Conservation (phyloP, 2,888 invertebrate species). For the Prosapia bicincta region DNA sequence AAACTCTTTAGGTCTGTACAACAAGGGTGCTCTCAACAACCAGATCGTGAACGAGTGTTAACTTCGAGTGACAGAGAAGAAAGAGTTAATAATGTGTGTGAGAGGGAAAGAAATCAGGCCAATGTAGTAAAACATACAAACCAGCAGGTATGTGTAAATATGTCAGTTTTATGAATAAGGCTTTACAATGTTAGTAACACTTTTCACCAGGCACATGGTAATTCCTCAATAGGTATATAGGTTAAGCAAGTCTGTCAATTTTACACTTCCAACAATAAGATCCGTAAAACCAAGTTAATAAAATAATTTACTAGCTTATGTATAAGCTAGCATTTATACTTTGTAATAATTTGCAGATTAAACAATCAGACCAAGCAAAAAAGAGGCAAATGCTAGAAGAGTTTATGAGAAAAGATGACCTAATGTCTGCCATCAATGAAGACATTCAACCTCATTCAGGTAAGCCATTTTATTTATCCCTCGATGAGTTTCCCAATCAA, state of each 20-base stretch:
- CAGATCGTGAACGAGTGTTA: not conserved
- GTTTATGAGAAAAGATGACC: constrained; percentile 16
- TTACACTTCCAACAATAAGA: no score
- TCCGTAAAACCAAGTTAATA: no score
- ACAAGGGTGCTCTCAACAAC: not conserved
- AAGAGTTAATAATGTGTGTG: constrained; percentile 4
- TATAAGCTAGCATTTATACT: no score
- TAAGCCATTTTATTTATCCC: no score
- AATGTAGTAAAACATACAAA: constrained; percentile 18
- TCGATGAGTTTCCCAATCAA: no score
- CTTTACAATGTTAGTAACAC: no score
- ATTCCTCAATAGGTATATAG: no score
- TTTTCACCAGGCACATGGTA: no score
- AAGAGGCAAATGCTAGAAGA: constrained; percentile 8
- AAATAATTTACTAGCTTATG: no score
- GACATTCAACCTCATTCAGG: constrained; percentile 11
- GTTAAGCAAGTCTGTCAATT: no score
- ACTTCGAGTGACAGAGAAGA: not conserved
- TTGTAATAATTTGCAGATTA: not conserved
- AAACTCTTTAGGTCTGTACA: not conserved
- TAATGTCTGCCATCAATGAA: constrained; percentile 15
- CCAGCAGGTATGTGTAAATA: constrained; percentile 13
- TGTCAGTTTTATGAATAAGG: no score
- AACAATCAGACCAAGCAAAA: not conserved
- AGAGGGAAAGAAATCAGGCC: constrained; percentile 14